phyloP scores from a whole-genome alignment of 2,113 vertebrate genomes.

The Channa argus region DNA sequence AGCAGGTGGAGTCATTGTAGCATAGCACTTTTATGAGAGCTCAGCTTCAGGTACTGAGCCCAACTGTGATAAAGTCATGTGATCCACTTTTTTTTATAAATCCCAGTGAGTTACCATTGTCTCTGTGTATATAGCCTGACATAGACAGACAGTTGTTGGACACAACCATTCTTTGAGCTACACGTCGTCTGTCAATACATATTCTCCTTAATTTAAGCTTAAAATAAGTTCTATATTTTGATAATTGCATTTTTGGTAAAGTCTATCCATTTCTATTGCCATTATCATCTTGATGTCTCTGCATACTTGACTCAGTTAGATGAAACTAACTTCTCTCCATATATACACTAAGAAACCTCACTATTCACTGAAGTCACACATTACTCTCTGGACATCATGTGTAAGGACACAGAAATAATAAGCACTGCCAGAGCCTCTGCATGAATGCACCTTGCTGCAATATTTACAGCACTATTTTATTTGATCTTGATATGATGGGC shows the following conservation, averaged over 20 bases:
- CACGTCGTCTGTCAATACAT: too few species aligned
- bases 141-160: too few species aligned
- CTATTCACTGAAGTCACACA: not conserved
- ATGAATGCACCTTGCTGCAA: slow-evolving; percentile 80
- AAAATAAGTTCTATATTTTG: too few species aligned
- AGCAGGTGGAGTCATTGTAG: slow-evolving; percentile 40
- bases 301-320: not conserved
- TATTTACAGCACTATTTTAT: slow-evolving; percentile 83
- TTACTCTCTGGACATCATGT: not conserved
- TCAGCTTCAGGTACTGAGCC: not conserved
- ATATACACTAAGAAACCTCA: not conserved
- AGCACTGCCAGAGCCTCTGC: slow-evolving; percentile 32
- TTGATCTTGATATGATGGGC: slow-evolving; percentile 78
- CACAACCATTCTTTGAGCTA: too few species aligned
- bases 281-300: too few species aligned
- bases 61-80: too few species aligned
- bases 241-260: too few species aligned
- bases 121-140: too few species aligned
- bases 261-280: too few species aligned
- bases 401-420: not conserved
- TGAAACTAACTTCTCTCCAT: not conserved
- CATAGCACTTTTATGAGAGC: not conserved
- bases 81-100: too few species aligned
- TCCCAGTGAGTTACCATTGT: too few species aligned
- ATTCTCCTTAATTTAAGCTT: too few species aligned